Conservation (phyloP, 2,113 vertebrate species). For the Morone saxatilis region DNA sequence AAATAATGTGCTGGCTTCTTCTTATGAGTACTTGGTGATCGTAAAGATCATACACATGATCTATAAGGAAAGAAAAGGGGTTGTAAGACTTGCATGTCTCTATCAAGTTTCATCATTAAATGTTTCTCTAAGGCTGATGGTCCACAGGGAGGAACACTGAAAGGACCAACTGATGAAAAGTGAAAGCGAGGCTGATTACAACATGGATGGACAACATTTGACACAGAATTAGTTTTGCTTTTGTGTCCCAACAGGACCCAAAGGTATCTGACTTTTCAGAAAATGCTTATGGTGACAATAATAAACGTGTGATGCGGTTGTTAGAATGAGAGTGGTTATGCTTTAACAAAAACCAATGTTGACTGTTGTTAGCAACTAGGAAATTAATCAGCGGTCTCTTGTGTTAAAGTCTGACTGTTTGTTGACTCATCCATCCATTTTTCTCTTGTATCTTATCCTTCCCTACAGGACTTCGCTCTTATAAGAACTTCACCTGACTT, state of each 20-base stretch:
- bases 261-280: background rate
- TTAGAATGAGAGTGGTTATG: background rate
- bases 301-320: background rate
- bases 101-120: conserved; percentile 50
- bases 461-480: background rate
- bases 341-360: background rate
- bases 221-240: background rate
- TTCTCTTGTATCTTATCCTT: too few species aligned
- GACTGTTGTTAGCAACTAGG: background rate
- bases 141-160: conserved; percentile 8
- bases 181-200: background rate
- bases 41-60: background rate
- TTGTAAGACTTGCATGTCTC: background rate
- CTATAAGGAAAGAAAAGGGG: background rate
- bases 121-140: conserved; percentile 23
- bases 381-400: background rate
- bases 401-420: background rate
- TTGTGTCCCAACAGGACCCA: background rate
- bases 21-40: background rate
- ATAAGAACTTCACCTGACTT: background rate
- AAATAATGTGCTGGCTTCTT: background rate
- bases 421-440: background rate
- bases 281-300: background rate
- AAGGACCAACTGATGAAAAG: conserved; percentile 32
- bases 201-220: background rate